phyloP scores from a whole-genome alignment of 2,113 vertebrate species.

The Jaculus jaculus region DNA sequence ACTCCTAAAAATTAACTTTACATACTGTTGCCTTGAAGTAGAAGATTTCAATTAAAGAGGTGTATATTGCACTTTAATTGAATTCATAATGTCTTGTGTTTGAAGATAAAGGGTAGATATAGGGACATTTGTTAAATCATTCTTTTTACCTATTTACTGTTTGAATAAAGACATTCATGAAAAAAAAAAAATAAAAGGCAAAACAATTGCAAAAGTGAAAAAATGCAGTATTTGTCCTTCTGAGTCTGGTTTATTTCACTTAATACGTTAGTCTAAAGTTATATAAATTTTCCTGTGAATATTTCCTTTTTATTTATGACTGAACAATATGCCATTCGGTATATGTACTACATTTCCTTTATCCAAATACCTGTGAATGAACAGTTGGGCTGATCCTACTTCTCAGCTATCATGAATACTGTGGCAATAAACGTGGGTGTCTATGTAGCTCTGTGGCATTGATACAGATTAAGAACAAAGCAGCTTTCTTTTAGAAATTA shows the following conservation, averaged over 20 bases:
- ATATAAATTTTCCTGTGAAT: neutral
- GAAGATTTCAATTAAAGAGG: neutral
- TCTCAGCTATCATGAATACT: neutral
- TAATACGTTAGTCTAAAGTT: neutral
- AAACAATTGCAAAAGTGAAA: no score
- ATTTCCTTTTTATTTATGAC: neutral
- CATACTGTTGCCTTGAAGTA: neutral
- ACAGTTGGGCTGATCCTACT: neutral
- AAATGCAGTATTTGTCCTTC: no score
- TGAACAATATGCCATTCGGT: neutral
- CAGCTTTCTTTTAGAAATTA: no score
- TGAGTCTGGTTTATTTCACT: no score
- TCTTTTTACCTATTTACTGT: neutral
- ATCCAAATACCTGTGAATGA: neutral
- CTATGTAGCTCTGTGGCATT: neutral
- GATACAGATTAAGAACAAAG: no score
- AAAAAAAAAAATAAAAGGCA: no score
- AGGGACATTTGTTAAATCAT: neutral
- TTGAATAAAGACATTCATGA: neutral
- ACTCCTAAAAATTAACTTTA: slow-evolving; percentile 6
- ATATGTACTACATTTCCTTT: neutral
- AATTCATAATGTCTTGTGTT: neutral
- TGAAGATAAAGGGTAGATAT: neutral
- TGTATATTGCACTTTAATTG: neutral
- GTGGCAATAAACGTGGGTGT: neutral